Evolutionary conservation across 2,113 vertebrate genomes (phyloP).

Genomic region (Hystrix brachyura): DNA sequence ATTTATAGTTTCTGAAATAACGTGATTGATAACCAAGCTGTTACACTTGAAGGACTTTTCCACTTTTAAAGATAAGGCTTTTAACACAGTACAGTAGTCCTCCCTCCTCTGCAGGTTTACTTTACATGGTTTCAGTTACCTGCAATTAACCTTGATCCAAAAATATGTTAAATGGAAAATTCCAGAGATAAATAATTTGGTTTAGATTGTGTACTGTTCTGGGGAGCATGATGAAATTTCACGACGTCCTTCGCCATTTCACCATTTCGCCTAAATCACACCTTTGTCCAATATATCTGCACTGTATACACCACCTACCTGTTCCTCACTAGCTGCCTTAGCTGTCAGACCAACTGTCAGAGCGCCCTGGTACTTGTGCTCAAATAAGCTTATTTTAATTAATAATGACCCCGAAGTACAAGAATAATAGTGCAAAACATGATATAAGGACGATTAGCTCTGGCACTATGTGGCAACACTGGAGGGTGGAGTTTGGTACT

Average conservation of each 20-base stretch:
- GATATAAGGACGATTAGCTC: neutral
- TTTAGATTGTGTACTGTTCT: neutral
- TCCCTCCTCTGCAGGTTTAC: neutral
- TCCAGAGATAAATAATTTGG: neutral
- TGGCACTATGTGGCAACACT: neutral
- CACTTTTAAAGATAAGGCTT: neutral
- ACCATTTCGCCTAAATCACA: neutral
- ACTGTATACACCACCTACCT: neutral
- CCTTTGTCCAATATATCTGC: neutral
- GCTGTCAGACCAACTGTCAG: neutral
- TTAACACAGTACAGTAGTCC: neutral
- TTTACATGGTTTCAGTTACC: neutral
- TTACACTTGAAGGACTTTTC: neutral
- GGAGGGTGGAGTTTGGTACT: neutral
- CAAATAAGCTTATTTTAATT: neutral
- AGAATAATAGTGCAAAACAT: neutral
- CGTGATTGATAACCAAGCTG: neutral
- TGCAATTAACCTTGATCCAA: neutral
- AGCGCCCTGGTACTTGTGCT: too few species aligned
- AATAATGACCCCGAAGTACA: neutral
- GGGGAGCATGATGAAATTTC: neutral
- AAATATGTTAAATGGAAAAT: neutral
- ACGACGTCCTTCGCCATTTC: neutral
- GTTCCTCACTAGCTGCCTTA: neutral
- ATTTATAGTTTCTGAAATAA: slow-evolving; percentile 42